Evolutionary conservation across 2,113 vertebrate species (phyloP).

Genomic region (Vanacampus margaritifer): DNA sequence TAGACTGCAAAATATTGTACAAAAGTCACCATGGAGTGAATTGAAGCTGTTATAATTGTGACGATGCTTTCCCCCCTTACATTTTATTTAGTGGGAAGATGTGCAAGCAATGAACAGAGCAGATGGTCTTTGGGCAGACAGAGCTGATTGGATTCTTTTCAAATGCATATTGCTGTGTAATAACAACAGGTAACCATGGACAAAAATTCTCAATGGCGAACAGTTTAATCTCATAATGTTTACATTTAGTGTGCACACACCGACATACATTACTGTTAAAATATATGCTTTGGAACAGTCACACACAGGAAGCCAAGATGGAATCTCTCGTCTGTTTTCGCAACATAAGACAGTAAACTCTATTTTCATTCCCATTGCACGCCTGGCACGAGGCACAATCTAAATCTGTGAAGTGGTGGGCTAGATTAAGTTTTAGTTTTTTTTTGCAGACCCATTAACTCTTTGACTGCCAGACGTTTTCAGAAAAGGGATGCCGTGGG

Average conservation of each 20-base stretch:
- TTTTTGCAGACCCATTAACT: too few species aligned
- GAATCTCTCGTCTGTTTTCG: constrained; percentile 15
- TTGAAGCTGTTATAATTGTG: neutral
- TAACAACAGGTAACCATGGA: constrained; percentile 15
- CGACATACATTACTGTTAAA: neutral
- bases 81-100: neutral
- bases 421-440: too few species aligned
- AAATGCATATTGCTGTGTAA: constrained; percentile 7
- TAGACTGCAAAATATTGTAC: too few species aligned
- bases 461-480: too few species aligned
- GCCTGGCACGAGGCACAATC: too few species aligned
- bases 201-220: constrained; percentile 12
- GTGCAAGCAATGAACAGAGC: neutral
- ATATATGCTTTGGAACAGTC: neutral
- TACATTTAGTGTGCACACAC: neutral
- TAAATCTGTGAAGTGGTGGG: too few species aligned
- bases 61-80: neutral
- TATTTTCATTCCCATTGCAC: too few species aligned
- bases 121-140: neutral
- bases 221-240: constrained; percentile 2
- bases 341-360: neutral
- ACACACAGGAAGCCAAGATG: constrained; percentile 11
- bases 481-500: too few species aligned
- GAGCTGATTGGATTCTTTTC: neutral
- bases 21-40: neutral